These are phyloP conservation scores for Cheilosia vernalis DNA, from an alignment of 2,888 invertebrate species.

Conservation along the genomic window DNA sequence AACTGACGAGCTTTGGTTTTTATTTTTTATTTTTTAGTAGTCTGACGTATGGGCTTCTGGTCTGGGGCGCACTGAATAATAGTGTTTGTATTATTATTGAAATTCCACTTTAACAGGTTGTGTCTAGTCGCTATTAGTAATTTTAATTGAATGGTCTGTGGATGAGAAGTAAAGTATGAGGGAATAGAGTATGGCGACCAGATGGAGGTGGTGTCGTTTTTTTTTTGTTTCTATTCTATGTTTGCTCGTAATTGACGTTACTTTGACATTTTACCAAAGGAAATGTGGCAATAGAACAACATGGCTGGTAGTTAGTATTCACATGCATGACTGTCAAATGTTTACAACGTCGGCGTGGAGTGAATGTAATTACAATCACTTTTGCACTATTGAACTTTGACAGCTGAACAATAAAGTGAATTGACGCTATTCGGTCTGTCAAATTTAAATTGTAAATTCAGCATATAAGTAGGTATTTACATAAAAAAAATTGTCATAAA, in stretches of 20 bases:
- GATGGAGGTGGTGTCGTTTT: slow-evolving; percentile 37
- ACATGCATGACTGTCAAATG: slow-evolving; percentile 11
- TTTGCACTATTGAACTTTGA: slow-evolving; percentile 34
- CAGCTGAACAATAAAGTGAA: slow-evolving; percentile 8
- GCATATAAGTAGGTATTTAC: not conserved
- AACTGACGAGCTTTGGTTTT: slow-evolving; percentile 69
- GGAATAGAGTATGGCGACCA: slow-evolving; percentile 32
- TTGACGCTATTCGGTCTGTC: not conserved
- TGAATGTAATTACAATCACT: not conserved
- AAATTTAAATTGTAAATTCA: slow-evolving; percentile 11
- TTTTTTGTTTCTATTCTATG: slow-evolving; percentile 1
- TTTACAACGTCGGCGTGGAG: not conserved
- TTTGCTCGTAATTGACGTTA: slow-evolving; percentile 22
- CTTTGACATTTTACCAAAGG: slow-evolving; percentile 54
- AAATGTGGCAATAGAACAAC: slow-evolving; percentile 34
- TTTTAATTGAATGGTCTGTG: slow-evolving; percentile 71
- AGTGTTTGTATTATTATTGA: slow-evolving; percentile 69
- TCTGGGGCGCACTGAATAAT: slow-evolving; percentile 67
- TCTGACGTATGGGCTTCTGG: slow-evolving; percentile 72
- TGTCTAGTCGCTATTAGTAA: slow-evolving; percentile 74
- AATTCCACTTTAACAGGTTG: slow-evolving; percentile 75
- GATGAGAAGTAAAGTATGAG: slow-evolving; percentile 49
- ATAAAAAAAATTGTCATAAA: not conserved
- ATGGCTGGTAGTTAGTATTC: not conserved
- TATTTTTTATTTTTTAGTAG: slow-evolving; percentile 44